Evolutionary conservation across 2,113 vertebrate genomes (phyloP), one percentile per base, ranked within the genome.

Genomic region (Eira barbara): DNA sequence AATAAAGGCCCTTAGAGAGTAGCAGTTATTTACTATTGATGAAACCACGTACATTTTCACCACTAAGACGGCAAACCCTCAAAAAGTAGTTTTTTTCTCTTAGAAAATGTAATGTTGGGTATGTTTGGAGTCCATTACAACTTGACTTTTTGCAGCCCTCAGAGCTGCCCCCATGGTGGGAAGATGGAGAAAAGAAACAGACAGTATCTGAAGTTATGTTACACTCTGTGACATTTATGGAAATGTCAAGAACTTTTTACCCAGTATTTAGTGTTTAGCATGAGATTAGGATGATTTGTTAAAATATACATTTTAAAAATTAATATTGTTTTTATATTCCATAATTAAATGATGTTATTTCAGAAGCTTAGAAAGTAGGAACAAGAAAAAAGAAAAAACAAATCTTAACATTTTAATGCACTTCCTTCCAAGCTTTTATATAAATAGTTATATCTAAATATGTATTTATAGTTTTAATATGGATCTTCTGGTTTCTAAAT

Each of bases 321-420:
- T 29, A 76, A 34, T 59, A 55, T 67, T 88, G 59, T 55, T 73
- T 89, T 81, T 25, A 29, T 74, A 59, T 79, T 67, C n/a, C 13
- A 90, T 86, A 90, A 74, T 67, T 86, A 95, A 84, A 49, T 21
- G 2, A 69, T 4, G 0, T 94, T 93, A 93, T 94, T 92, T 84
- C 76, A 85, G 55, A 94, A 92, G 96, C 71, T 52, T 81, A 94
- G 78, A 92, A 85, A 76, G 39, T 13, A 63, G 18, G 79, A 89
- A n/a, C 39, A 76, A 92, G 39, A 69, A 73, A 57, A 7, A 81
- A 34, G 18, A 76, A 61, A 90, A 29, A 23, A 67, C 39, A 59
- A 73, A 71, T 89, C 39, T 65, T 89, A 89, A 65, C 57, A 86
- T 97, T 89, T 69, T 92, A 52, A 63, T 86, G 10, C 9, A 92